phyloP scores from a whole-genome alignment of 2,797 vertebrate species.

The Microhierax caerulescens region DNA sequence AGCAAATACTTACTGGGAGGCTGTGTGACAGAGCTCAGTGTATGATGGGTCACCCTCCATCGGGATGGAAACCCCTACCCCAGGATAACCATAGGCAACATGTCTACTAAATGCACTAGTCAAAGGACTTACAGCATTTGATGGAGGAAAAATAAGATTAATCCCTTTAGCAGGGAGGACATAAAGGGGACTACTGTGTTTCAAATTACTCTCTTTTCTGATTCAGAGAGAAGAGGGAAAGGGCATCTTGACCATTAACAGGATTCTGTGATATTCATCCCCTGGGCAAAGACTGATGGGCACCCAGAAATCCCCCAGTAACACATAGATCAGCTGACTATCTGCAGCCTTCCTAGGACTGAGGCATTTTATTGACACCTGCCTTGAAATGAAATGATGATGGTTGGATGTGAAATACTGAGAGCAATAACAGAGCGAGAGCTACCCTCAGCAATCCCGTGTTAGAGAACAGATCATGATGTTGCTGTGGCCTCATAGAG shows the following conservation, averaged over 20 bases:
- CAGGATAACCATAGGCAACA: background rate
- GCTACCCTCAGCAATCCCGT: background rate
- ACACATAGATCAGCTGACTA: background rate
- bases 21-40: background rate
- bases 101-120: background rate
- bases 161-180: background rate
- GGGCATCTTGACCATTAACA: background rate
- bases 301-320: background rate
- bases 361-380: background rate
- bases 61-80: background rate
- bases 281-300: background rate
- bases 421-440: fast-evolving
- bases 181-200: background rate
- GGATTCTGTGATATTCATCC: background rate
- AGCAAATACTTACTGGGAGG: background rate
- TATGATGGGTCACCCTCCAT: background rate
- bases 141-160: background rate
- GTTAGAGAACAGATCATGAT: background rate
- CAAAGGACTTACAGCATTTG: background rate
- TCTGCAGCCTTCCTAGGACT: background rate
- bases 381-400: background rate
- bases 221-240: background rate
- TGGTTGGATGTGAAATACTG: background rate
- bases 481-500: background rate
- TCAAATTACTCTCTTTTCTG: background rate